A percentile compares a stretch with the other conserved stretches of the same genome.
Conservation (phyloP, 2,113 vertebrate genomes). For the Polyodon spathula region DNA sequence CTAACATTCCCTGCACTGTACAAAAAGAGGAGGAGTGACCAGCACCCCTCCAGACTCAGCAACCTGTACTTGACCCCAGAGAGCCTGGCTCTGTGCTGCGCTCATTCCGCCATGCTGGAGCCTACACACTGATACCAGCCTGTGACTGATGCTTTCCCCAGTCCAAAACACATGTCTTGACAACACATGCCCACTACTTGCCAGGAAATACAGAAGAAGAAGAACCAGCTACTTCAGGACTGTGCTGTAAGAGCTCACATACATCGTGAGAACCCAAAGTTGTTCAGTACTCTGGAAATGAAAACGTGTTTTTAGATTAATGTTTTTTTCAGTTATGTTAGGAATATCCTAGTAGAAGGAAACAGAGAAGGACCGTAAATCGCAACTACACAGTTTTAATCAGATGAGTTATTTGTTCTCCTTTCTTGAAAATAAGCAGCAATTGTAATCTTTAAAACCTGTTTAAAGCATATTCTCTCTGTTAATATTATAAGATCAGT, state of each 20-base stretch:
- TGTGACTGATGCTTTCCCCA: constrained; percentile 37
- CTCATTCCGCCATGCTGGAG: constrained; percentile 47
- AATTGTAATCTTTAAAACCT: no score
- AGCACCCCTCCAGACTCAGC: constrained; percentile 52
- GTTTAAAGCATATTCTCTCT: no score
- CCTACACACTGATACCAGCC: constrained; percentile 49
- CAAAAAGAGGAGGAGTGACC: constrained; percentile 41
- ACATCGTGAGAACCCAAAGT: no score
- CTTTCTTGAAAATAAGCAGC: no score
- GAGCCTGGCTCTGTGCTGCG: constrained; percentile 50
- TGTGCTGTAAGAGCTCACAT: neutral
- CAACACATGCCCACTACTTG: constrained; percentile 32
- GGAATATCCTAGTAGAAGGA: no score
- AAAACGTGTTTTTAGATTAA: no score
- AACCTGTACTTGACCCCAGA: constrained; percentile 63
- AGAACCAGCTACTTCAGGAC: neutral
- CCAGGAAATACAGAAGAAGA: neutral
- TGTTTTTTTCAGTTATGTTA: no score
- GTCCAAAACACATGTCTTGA: constrained; percentile 49
- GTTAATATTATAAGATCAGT: no score
- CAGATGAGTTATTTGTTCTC: no score
- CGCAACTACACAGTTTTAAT: no score
- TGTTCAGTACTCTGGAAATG: no score
- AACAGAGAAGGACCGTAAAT: no score
- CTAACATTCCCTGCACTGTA: constrained; percentile 46